These are phyloP conservation scores for Barypeithes pellucidus DNA, from an alignment of 2,888 invertebrate genomes.

Conservation along the genomic window DNA sequence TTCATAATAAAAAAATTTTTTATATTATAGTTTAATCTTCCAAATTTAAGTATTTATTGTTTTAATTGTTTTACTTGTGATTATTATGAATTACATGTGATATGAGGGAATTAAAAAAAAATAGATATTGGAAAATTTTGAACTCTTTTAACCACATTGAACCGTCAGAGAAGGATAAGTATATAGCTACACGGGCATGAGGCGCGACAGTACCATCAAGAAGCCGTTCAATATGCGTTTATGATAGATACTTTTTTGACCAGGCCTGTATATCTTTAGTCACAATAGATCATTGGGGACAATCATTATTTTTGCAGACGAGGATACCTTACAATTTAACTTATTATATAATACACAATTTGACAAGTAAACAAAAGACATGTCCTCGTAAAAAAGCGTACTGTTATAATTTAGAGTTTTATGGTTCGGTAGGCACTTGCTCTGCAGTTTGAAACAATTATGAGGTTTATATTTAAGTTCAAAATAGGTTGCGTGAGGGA, in stretches of 20 bases:
- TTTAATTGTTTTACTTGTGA: background rate
- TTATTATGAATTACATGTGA: background rate
- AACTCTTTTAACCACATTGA: no score
- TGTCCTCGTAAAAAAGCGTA: background rate
- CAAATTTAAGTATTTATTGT: background rate
- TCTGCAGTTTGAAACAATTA: conserved; percentile 21
- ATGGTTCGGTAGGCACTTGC: conserved; percentile 13
- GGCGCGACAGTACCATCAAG: no score
- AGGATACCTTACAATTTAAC: no score
- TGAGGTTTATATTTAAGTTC: conserved; percentile 11
- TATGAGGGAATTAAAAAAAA: no score
- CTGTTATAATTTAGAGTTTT: background rate
- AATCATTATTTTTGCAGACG: no score
- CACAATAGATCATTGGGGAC: no score
- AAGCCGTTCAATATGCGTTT: no score
- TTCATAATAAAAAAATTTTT: background rate
- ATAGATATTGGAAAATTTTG: no score
- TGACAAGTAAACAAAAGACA: background rate
- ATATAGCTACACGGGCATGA: no score
- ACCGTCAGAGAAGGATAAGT: no score
- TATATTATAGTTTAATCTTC: background rate
- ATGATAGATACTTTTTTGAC: no score
- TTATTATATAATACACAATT: background rate
- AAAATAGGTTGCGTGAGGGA: conserved; percentile 19
- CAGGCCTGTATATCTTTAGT: no score